phyloP scores from a whole-genome alignment of 2,113 vertebrate genomes.

The Periophthalmodon schlosseri region DNA sequence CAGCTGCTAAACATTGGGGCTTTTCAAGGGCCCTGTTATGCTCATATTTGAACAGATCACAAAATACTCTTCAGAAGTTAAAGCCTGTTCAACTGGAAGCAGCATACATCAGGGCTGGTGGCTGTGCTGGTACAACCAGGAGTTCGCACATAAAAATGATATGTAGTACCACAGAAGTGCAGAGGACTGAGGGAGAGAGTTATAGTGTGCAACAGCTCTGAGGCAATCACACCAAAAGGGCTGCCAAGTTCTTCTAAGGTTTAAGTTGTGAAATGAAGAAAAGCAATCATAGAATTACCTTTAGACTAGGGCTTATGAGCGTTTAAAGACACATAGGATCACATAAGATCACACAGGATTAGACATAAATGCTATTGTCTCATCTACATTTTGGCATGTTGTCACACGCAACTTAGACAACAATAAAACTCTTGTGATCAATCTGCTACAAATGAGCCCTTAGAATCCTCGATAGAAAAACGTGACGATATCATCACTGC shows the following conservation, averaged over 20 bases:
- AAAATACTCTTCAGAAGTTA: slow-evolving; percentile 31
- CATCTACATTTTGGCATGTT: too few relatives aligned
- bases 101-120: neutral
- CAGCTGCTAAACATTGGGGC: slow-evolving; percentile 34
- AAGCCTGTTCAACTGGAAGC: slow-evolving; percentile 21
- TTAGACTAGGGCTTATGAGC: slow-evolving; percentile 12
- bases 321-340: neutral
- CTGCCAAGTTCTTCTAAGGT: slow-evolving; percentile 17
- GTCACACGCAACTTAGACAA: too few relatives aligned
- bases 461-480: too few relatives aligned
- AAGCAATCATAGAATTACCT: slow-evolving; percentile 11
- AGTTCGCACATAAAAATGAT: slow-evolving; percentile 51
- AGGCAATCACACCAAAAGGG: slow-evolving; percentile 5
- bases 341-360: neutral
- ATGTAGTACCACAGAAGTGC: slow-evolving; percentile 17
- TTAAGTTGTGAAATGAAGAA: slow-evolving; percentile 1
- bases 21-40: neutral
- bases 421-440: too few relatives aligned
- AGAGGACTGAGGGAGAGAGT: slow-evolving; percentile 15
- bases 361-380: too few relatives aligned
- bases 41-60: slow-evolving; percentile 7
- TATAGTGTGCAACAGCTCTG: slow-evolving; percentile 4
- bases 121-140: slow-evolving; percentile 20
- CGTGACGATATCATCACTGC: too few relatives aligned
- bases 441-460: too few relatives aligned